Conservation (phyloP, 2,888 invertebrate species). For the Hesperia comma region DNA sequence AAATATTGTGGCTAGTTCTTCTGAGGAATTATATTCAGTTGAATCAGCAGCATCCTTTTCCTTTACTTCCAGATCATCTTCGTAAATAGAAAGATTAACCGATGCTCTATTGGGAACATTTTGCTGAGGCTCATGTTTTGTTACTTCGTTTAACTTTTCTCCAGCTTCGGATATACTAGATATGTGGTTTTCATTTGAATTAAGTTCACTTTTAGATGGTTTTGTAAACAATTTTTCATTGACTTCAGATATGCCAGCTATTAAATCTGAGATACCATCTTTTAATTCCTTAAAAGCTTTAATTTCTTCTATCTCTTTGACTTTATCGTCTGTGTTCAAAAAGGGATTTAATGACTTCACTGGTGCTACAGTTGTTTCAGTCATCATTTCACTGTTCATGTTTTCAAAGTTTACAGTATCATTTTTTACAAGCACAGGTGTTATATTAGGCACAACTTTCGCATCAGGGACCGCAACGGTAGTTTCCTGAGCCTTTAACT, state of each 20-base stretch:
- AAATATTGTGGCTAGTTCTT: slow-evolving; percentile 86
- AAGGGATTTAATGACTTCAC: slow-evolving; percentile 72
- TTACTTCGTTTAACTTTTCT: slow-evolving; percentile 64
- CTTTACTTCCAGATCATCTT: slow-evolving; percentile 72
- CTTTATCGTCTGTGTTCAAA: slow-evolving; percentile 65
- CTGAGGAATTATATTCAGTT: slow-evolving; percentile 86
- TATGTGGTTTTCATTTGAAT: slow-evolving; percentile 47
- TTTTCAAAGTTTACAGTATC: slow-evolving; percentile 59
- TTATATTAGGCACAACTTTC: slow-evolving; percentile 58
- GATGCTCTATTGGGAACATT: slow-evolving; percentile 65
- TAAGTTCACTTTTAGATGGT: slow-evolving; percentile 47
- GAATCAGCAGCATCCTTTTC: slow-evolving; percentile 68
- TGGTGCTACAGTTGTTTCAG: slow-evolving; percentile 48
- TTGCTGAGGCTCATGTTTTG: slow-evolving; percentile 54
- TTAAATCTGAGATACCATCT: slow-evolving; percentile 79
- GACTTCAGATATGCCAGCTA: slow-evolving; percentile 79
- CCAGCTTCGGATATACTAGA: slow-evolving; percentile 63
- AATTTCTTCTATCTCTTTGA: slow-evolving; percentile 75
- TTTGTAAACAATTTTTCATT: slow-evolving; percentile 75
- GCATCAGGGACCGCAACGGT: slow-evolving; percentile 57
- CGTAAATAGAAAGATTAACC: slow-evolving; percentile 73
- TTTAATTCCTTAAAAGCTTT: slow-evolving; percentile 79
- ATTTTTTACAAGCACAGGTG: slow-evolving; percentile 58
- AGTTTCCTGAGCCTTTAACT: slow-evolving; percentile 58
- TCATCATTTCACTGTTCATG: slow-evolving; percentile 42